A percentile compares a stretch with the other conserved stretches of the same genome.
Conservation (phyloP, 2,113 vertebrate species). For the Pelobates fuscus region DNA sequence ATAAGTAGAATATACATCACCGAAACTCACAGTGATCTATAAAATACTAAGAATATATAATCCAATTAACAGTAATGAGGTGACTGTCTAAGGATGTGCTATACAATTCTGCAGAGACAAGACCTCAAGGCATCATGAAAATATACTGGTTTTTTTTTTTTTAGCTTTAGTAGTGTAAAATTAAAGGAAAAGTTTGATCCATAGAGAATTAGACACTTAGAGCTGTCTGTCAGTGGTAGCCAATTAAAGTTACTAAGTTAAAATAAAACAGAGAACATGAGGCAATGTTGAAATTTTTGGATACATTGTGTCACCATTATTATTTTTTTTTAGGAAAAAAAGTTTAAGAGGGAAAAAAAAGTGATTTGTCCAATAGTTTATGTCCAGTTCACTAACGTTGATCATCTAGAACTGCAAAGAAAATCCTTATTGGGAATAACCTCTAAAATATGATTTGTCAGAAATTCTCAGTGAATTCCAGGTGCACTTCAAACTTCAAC, state of each 20-base stretch:
- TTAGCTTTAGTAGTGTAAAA: neutral
- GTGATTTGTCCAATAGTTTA: too few species aligned
- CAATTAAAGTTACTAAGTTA: neutral
- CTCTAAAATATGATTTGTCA: too few species aligned
- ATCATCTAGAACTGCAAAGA: too few species aligned
- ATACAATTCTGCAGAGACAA: neutral
- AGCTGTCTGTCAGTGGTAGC: neutral
- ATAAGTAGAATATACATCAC: too few species aligned
- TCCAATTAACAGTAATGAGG: constrained; percentile 66
- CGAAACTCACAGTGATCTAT: neutral
- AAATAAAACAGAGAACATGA: constrained; percentile 13
- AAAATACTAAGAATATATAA: constrained; percentile 59
- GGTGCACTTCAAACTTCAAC: too few species aligned
- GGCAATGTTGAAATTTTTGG: neutral
- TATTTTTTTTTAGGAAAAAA: neutral
- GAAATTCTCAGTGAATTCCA: too few species aligned
- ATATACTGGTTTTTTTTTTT: neutral
- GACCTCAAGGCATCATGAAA: constrained; percentile 6
- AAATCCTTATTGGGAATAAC: too few species aligned
- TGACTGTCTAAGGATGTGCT: constrained; percentile 62
- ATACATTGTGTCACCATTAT: neutral
- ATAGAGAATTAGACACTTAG: neutral
- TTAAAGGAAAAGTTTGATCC: neutral
- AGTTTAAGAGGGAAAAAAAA: too few species aligned
- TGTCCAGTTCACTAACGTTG: too few species aligned